Conservation (phyloP, 2,888 invertebrate genomes). For the Oscheius sp. region DNA sequence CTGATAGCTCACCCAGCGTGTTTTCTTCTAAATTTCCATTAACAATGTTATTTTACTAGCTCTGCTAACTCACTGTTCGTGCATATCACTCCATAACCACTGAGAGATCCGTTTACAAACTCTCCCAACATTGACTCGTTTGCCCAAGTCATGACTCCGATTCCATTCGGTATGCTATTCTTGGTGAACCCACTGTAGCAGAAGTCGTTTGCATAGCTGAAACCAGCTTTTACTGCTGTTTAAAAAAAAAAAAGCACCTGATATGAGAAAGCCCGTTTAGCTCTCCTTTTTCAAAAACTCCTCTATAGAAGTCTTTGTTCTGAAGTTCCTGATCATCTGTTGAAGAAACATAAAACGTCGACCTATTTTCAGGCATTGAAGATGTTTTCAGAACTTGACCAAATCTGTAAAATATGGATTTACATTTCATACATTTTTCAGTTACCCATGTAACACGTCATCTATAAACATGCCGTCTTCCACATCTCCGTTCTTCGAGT, state of each 20-base stretch:
- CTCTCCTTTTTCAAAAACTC: conserved; percentile 28
- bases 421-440: not conserved
- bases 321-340: not conserved
- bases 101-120: not conserved
- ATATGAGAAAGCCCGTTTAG: conserved; percentile 34
- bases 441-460: conserved; percentile 31
- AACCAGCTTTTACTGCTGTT: not conserved
- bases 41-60: not conserved
- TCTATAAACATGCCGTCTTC: conserved; percentile 31
- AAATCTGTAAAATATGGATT: conserved; percentile 4
- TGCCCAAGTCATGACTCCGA: conserved; percentile 24
- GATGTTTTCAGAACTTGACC: conserved; percentile 18
- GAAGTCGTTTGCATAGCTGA: conserved; percentile 25
- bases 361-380: not conserved
- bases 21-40: conserved; percentile 26
- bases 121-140: conserved; percentile 23
- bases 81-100: conserved; percentile 19
- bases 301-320: conserved; percentile 28
- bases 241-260: conserved; percentile 13
- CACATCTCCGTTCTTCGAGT: conserved; percentile 15
- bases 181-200: conserved; percentile 25
- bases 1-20: conserved; percentile 19
- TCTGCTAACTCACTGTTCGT: conserved; percentile 2
- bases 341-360: conserved; percentile 8
- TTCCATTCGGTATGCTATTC: conserved; percentile 24